A percentile compares a stretch with the other conserved stretches of the same genome.
These are phyloP conservation scores for Crax fasciolata DNA, from an alignment of 2,797 vertebrate species.

Conservation along the genomic window DNA sequence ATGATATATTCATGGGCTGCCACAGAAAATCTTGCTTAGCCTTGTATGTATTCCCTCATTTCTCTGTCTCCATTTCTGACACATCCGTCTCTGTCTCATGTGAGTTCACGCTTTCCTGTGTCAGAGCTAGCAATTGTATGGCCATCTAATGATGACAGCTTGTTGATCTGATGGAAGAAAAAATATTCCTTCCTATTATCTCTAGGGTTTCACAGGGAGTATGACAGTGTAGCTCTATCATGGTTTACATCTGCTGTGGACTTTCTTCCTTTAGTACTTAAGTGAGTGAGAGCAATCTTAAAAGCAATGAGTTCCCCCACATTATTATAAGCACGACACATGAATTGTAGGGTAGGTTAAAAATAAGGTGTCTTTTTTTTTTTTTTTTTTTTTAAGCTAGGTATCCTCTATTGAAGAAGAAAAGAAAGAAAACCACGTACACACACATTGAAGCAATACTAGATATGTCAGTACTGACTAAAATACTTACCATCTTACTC, in stretches of 20 bases:
- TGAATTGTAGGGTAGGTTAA: background rate
- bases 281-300: background rate
- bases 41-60: background rate
- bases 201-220: background rate
- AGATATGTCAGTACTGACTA: background rate
- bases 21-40: background rate
- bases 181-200: background rate
- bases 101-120: background rate
- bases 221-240: background rate
- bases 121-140: background rate
- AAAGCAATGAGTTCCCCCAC: background rate
- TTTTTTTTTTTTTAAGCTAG: no score
- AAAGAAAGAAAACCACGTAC: background rate
- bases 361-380: background rate
- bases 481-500: background rate
- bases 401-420: background rate
- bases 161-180: background rate
- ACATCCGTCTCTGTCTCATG: background rate
- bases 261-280: background rate
- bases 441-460: background rate
- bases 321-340: fast-evolving
- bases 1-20: background rate
- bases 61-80: background rate
- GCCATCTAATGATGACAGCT: background rate
- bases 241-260: background rate